Percentiles rank a stretch among this genome's conserved stretches.
Conservation (phyloP, 2,113 vertebrate genomes). For the Neodon shergylaensis region DNA sequence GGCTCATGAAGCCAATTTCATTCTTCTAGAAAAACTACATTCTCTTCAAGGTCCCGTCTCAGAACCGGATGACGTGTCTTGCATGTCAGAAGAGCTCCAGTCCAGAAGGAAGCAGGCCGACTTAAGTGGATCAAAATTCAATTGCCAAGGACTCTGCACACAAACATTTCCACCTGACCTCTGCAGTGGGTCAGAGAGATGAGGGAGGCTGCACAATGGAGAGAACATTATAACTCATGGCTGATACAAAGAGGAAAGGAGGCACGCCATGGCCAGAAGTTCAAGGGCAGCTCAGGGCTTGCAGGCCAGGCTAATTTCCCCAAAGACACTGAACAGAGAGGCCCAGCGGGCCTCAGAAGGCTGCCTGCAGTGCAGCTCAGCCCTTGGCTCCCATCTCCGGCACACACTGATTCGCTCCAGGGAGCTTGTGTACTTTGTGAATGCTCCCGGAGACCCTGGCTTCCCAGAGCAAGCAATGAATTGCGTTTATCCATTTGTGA, state of each 20-base stretch:
- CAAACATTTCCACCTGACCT: background rate
- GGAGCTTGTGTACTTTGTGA: constrained; percentile 52
- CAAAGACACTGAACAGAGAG: constrained; percentile 18
- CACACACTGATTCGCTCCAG: background rate
- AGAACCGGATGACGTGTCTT: background rate
- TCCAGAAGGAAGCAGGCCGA: background rate
- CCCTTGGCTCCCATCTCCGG: background rate
- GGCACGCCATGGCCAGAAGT: background rate
- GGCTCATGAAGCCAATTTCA: background rate
- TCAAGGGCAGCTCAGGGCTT: background rate
- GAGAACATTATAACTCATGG: background rate
- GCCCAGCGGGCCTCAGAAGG: background rate
- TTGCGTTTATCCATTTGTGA: constrained; percentile 57
- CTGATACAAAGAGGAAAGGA: background rate
- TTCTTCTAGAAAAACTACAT: background rate
- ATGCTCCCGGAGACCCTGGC: constrained; percentile 62
- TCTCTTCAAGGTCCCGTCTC: background rate
- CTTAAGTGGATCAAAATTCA: background rate
- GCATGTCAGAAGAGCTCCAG: background rate
- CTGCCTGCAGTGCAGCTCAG: background rate
- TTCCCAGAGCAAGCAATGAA: constrained; percentile 68
- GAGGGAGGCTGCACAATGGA: rapidly evolving
- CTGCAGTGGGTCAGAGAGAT: background rate
- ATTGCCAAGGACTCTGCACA: background rate
- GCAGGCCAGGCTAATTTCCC: background rate